phyloP scores from a whole-genome alignment of 1,140 invertebrate genomes.

The Hirudo medicinalis region DNA sequence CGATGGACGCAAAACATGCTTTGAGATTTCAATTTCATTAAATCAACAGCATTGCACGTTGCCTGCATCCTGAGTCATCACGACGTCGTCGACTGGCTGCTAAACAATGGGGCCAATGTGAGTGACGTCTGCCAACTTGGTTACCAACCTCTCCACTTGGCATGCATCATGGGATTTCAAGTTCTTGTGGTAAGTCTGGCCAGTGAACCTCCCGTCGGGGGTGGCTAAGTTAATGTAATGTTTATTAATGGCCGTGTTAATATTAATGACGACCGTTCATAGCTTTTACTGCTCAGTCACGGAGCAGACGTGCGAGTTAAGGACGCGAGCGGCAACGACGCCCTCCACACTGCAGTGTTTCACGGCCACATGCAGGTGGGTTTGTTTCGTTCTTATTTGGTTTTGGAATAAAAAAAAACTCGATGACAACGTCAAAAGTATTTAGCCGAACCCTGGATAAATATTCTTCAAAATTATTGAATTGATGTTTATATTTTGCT shows the following conservation, averaged over 20 bases:
- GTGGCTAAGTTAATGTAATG: background rate
- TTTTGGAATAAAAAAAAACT: too few relatives aligned
- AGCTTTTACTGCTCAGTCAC: conserved; percentile 13
- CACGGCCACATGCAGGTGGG: conserved; percentile 8
- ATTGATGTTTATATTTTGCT: background rate
- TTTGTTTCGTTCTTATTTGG: background rate
- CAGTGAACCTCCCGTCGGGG: too few relatives aligned
- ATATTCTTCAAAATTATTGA: too few relatives aligned
- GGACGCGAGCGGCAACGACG: conserved; percentile 12
- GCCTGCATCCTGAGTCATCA: background rate
- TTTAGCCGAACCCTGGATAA: too few relatives aligned
- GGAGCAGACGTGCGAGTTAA: background rate
- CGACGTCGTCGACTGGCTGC: conserved; percentile 15
- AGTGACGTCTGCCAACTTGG: conserved; percentile 27
- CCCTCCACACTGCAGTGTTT: conserved; percentile 9
- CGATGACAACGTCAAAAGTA: too few relatives aligned
- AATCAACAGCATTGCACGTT: conserved; percentile 3
- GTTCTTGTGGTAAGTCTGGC: background rate
- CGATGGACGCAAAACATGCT: too few relatives aligned
- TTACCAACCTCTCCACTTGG: conserved; percentile 30
- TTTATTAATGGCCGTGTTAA: background rate
- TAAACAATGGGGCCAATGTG: conserved; percentile 21
- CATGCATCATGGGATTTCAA: conserved; percentile 28
- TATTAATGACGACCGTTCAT: background rate
- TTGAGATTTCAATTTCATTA: too few relatives aligned